Conservation (phyloP, 2,888 invertebrate species). For the Cheilosia impressa region DNA sequence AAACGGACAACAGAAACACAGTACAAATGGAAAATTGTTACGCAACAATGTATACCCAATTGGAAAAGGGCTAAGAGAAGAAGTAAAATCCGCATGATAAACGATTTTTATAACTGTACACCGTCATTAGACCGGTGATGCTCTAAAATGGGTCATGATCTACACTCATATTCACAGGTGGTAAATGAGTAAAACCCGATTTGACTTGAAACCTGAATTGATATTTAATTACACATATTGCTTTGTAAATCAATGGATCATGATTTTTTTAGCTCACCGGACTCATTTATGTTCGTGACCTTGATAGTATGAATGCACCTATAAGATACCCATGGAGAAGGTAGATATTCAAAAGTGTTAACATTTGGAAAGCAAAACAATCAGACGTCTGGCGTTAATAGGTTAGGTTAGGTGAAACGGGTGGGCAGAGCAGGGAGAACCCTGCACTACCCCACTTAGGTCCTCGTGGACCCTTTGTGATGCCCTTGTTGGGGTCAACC, state of each 20-base stretch:
- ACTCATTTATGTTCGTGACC: conserved; percentile 25
- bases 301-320: conserved; percentile 24
- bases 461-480: no score
- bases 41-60: no score
- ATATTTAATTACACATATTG: conserved; percentile 8
- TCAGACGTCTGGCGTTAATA: conserved; percentile 7
- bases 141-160: conserved; percentile 51
- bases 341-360: background rate
- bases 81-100: background rate
- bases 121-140: conserved; percentile 22
- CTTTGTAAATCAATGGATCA: conserved; percentile 32
- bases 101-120: conserved; percentile 4
- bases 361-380: conserved; percentile 29
- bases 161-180: conserved; percentile 9
- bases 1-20: no score
- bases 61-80: no score
- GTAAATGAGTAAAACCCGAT: conserved; percentile 29
- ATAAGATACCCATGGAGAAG: conserved; percentile 3
- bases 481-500: no score
- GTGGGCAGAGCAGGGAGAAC: no score
- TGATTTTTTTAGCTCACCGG: conserved; percentile 22
- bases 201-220: conserved; percentile 27
- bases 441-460: no score
- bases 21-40: no score
- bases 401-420: no score